Evolutionary conservation across 23 tunicate species (phyloP), one percentile per base, ranked within the genome.

Genomic region (Oikopleura albicans): DNA sequence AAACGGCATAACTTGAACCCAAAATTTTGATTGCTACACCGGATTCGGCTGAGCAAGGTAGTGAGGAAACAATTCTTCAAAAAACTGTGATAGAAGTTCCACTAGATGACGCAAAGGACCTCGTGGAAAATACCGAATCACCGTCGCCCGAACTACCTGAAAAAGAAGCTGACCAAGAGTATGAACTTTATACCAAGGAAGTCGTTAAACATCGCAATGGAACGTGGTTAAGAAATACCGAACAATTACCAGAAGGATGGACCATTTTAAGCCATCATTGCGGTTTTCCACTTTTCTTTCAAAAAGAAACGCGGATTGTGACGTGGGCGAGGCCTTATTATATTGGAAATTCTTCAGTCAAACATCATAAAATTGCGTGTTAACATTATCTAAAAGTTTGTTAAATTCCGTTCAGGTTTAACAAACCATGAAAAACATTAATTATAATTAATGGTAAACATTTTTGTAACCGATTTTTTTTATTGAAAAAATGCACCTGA

Each of bases 311-410:
- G 34, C 27, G 79, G 31, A 71, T 71, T 2, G 79, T 71, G 34
- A 71, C 79, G 2, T 71, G 79, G 79, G 27, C 79, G 4, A 71
- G 79, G 37, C 79, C 79, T 16, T 71, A 71, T 71, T 71, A 71
- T 29, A 71, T 71, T 29, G 79, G 79, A 71, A 12, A 16, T 16
- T 12, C 34, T 16, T 12, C 27, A 2, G 79, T 29, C 4, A 71
- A 71, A 71, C 27, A 29, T 29, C 79, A 71, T 29, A 71, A 71
- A 71, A 37, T n/a, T n/a, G n/a, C n/a, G n/a, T n/a, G n/a, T n/a
- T n/a, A n/a, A n/a, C n/a, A n/a, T n/a, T n/a, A n/a, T n/a, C n/a
- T n/a, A n/a, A n/a, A n/a, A n/a, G n/a, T n/a, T n/a, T n/a, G n/a
- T n/a, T n/a, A n/a, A n/a, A n/a, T n/a, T n/a, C n/a, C n/a, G n/a